Percentiles rank a stretch among this genome's conserved stretches.
Conservation (phyloP, 2,113 vertebrate species). For the Probosciger aterrimus region DNA sequence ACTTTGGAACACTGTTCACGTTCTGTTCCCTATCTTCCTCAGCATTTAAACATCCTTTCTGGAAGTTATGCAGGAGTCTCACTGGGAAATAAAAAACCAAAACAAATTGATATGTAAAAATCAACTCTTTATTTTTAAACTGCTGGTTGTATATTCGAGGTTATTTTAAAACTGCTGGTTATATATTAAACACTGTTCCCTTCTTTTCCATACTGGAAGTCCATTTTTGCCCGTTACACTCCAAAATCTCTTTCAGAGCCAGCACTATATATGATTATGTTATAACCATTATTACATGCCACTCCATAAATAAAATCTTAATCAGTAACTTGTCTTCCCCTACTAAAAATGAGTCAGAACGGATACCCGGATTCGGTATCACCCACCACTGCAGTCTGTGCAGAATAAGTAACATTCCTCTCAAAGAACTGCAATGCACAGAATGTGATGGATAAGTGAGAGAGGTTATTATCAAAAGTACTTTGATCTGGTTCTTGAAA, state of each 20-base stretch:
- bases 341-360: neutral
- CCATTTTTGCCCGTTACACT: accelerated
- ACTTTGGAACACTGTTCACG: neutral
- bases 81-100: neutral
- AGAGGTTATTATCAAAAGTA: neutral
- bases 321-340: neutral
- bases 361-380: neutral
- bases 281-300: neutral
- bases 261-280: neutral
- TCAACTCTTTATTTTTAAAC: neutral
- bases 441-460: accelerated
- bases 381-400: neutral
- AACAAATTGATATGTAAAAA: neutral
- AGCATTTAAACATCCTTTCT: neutral
- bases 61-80: neutral
- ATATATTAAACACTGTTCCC: neutral
- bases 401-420: neutral
- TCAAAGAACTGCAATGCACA: neutral
- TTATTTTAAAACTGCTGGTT: neutral
- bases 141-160: neutral
- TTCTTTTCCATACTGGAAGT: neutral
- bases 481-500: neutral
- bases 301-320: neutral
- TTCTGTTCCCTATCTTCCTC: neutral
- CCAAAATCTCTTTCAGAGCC: neutral